phyloP scores from a whole-genome alignment of 2,888 invertebrate species.

The Phoenoteleia sp. region DNA sequence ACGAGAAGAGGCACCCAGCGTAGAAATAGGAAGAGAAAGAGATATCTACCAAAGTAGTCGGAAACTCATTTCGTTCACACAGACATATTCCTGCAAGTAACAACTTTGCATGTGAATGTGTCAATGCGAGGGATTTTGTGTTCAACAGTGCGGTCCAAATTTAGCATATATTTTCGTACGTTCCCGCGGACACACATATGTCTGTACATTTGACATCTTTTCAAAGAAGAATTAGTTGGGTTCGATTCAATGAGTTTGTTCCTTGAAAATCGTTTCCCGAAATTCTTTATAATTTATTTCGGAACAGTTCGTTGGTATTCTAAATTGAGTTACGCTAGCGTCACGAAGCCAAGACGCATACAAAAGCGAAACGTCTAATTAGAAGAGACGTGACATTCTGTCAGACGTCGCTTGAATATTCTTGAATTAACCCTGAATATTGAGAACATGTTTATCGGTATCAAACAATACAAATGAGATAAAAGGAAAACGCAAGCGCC shows the following conservation, averaged over 20 bases:
- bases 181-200: constrained; percentile 33
- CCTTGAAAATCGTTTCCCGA: too few relatives aligned
- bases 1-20: constrained; percentile 45
- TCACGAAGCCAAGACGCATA: too few relatives aligned
- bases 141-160: constrained; percentile 51
- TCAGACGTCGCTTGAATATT: too few relatives aligned
- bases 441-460: neutral
- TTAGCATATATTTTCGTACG: constrained; percentile 36
- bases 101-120: constrained; percentile 63
- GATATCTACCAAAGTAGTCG: constrained; percentile 69
- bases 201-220: constrained; percentile 37
- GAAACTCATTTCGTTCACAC: constrained; percentile 70
- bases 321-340: too few relatives aligned
- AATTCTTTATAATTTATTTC: too few relatives aligned
- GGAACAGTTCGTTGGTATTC: too few relatives aligned
- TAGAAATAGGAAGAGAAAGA: constrained; percentile 63
- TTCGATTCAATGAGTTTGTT: too few relatives aligned
- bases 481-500: constrained; percentile 15
- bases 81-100: constrained; percentile 44
- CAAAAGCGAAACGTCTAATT: too few relatives aligned
- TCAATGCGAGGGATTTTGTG: constrained; percentile 57
- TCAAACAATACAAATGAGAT: constrained; percentile 1
- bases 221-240: constrained; percentile 7
- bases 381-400: too few relatives aligned
- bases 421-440: too few relatives aligned